Evolutionary conservation across 2,888 invertebrate genomes (phyloP).

Genomic region (Agapetus fuscipes): DNA sequence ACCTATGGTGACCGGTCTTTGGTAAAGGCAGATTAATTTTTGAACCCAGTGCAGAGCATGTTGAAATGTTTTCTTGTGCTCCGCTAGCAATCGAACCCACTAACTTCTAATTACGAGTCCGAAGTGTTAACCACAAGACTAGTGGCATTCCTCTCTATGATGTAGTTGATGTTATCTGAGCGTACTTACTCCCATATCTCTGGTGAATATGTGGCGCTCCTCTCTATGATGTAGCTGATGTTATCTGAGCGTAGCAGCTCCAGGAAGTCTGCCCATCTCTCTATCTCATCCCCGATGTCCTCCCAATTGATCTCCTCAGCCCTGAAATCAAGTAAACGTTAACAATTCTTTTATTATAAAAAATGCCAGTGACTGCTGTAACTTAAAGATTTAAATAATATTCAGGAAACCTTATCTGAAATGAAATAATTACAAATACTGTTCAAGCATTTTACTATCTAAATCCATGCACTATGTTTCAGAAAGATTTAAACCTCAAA

Average conservation of each 20-base stretch:
- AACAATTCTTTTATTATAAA: too few species aligned
- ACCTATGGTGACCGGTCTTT: too few species aligned
- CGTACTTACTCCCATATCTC: slow-evolving; percentile 24
- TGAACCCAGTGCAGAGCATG: too few species aligned
- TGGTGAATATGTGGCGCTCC: slow-evolving; percentile 1
- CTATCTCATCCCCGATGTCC: slow-evolving; percentile 33
- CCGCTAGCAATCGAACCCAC: too few species aligned
- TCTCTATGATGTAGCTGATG: slow-evolving; percentile 29
- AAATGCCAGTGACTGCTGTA: slow-evolving; percentile 1
- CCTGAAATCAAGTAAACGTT: slow-evolving; percentile 3
- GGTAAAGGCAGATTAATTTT: too few species aligned
- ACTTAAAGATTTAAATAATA: not conserved
- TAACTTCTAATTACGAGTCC: not conserved
- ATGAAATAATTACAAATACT: too few species aligned
- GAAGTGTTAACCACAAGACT: too few species aligned
- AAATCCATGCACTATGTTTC: not conserved
- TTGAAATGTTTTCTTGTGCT: too few species aligned
- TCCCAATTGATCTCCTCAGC: slow-evolving; percentile 31
- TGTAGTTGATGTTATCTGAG: slow-evolving; percentile 31
- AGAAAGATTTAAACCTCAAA: too few species aligned
- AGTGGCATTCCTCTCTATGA: slow-evolving; percentile 26
- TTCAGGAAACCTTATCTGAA: too few species aligned
- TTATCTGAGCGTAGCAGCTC: slow-evolving; percentile 37
- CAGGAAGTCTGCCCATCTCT: slow-evolving; percentile 40
- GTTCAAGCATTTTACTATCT: too few species aligned